A percentile compares a stretch with the other conserved stretches of the same genome.
Conservation (phyloP, 2,113 vertebrate genomes). For the Oplegnathus fasciatus region DNA sequence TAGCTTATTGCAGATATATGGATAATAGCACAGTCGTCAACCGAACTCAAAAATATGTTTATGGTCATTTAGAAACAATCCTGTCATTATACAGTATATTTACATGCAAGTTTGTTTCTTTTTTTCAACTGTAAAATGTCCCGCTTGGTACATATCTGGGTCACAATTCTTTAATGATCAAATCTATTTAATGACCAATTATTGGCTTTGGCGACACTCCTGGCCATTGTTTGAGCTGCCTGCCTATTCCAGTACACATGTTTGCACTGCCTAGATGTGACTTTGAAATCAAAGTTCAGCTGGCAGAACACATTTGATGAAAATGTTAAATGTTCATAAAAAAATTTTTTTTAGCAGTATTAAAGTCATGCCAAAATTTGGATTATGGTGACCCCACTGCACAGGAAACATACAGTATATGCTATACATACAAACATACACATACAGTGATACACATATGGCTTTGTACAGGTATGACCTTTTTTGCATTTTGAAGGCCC, state of each 20-base stretch:
- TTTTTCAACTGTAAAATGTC: neutral
- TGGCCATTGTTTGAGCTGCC: neutral
- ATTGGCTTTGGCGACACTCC: neutral
- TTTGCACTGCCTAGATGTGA: neutral
- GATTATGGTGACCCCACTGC: neutral
- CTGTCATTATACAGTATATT: neutral
- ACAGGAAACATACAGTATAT: neutral
- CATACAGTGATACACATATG: slow-evolving; percentile 25
- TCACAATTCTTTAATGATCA: neutral
- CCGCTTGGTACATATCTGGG: neutral
- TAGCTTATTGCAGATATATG: neutral
- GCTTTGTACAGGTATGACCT: slow-evolving; percentile 47
- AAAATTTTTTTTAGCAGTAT: slow-evolving; percentile 11
- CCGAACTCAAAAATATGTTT: neutral
- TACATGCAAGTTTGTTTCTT: neutral
- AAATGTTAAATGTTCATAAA: neutral
- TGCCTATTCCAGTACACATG: neutral
- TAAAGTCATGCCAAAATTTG: slow-evolving; percentile 3
- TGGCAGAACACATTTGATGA: neutral
- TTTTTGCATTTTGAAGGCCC: slow-evolving; percentile 49
- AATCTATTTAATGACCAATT: neutral
- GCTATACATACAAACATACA: slow-evolving; percentile 5
- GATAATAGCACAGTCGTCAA: neutral
- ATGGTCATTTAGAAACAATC: neutral
- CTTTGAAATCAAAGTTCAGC: neutral